Evolutionary conservation across 1,140 invertebrate species (phyloP).

Genomic region (Mercenaria mercenaria): DNA sequence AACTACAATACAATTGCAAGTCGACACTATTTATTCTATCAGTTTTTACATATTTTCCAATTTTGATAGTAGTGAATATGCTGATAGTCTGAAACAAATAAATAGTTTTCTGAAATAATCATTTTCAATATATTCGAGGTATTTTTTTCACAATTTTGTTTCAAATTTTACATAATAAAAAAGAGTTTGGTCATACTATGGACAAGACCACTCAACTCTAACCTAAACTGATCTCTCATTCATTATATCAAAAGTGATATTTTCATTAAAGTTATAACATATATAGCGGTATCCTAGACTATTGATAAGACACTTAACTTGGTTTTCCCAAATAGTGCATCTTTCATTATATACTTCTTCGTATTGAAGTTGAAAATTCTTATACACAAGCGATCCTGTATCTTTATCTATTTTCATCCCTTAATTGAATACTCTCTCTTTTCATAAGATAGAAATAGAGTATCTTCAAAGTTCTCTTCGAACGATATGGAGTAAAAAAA

Average conservation of each 20-base stretch:
- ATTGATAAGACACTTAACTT: neutral
- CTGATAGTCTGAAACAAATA: too few relatives aligned
- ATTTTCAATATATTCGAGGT: too few relatives aligned
- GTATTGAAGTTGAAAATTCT: neutral
- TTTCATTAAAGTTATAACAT: neutral
- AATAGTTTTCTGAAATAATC: too few relatives aligned
- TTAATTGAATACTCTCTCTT: too few relatives aligned
- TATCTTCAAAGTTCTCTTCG: neutral
- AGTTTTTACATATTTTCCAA: too few relatives aligned
- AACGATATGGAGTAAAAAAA: neutral
- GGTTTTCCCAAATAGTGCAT: neutral
- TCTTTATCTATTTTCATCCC: neutral
- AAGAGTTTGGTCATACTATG: too few relatives aligned
- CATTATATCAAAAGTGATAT: neutral
- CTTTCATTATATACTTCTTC: neutral
- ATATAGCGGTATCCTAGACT: neutral
- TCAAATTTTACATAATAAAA: too few relatives aligned
- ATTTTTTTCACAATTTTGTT: too few relatives aligned
- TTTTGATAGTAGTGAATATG: too few relatives aligned
- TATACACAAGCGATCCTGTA: neutral
- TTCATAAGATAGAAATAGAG: too few relatives aligned
- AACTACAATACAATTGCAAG: neutral
- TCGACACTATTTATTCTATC: too few relatives aligned
- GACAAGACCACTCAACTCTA: too few relatives aligned
- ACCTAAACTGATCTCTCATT: neutral